Conservation (phyloP, 2,113 vertebrate genomes). For the Prionailurus viverrinus region DNA sequence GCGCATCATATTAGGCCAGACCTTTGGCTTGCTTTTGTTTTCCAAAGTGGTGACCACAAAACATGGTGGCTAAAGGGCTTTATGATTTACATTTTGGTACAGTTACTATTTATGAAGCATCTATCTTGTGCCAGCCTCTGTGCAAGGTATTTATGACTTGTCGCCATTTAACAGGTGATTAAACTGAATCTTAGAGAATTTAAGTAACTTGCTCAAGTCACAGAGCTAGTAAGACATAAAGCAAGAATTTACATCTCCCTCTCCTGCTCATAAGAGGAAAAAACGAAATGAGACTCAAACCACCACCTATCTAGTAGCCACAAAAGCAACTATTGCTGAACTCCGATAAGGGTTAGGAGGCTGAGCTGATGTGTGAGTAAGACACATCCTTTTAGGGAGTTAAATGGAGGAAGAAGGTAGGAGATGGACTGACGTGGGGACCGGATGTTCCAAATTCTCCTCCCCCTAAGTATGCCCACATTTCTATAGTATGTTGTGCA, state of each 20-base stretch:
- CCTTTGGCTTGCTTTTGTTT: constrained; percentile 10
- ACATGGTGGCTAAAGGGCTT: not conserved
- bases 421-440: not conserved
- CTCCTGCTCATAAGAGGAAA: not conserved
- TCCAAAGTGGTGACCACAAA: not conserved
- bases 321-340: not conserved
- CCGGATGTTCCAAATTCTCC: not conserved
- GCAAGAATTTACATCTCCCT: not conserved
- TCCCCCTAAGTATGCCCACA: not conserved
- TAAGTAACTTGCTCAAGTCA: not conserved
- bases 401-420: not conserved
- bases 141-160: not conserved
- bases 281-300: not conserved
- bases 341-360: not conserved
- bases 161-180: constrained; percentile 22
- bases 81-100: not conserved
- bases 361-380: not conserved
- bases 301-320: not conserved
- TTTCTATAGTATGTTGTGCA: not conserved
- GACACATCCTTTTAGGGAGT: not conserved
- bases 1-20: not conserved
- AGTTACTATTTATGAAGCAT: not conserved
- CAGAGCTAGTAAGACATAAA: not conserved
- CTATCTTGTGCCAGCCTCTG: not conserved
- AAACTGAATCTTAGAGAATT: constrained; percentile 2